Base-by-base conservation (phyloP, 2,888 invertebrate species). In the Drosophila formosana region DNA sequence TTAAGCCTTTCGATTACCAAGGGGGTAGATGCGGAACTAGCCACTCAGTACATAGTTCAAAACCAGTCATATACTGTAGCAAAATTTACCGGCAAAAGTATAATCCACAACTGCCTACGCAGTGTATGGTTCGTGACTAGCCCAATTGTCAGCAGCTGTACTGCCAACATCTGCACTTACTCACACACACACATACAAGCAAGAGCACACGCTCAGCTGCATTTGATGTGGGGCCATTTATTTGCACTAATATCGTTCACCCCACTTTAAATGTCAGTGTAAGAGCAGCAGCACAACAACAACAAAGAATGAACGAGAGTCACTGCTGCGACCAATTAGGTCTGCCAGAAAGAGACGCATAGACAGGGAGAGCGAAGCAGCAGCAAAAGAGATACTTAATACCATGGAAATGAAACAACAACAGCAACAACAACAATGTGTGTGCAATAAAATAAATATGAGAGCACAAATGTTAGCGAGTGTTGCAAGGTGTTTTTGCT, bases 211-310 rank as follows among this genome's bases (percentile, higher is more conserved):
- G 13, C 51, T 53, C 84, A 83, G 82, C 72, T 88, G 89, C 89
- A 80, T 72, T 85, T 82, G 82, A 70, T 80, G 72, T 71, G 61
- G 88, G 81, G 73, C 78, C 81, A 87, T 68, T 85, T 88, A 85
- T 89, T 85, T 88, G 83, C 86, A 73, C 89, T 85, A 85, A 90
- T 89, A 86, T 89, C 84, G 79, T 86, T 86, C 85, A 89, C 85
- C 85, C 85, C 85, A 86, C 90, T 86, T 83, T 69, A 86, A 89
- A 89, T 89, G 90, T 88, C 85, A 89, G 89, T 76, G 69, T 73
- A 61, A 66, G 55, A 62, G 63, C 50, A 69, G 37, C 69, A 70
- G 37, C n/a, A 49, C 71, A 71, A 57, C 70, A 69, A 66, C 55
- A 74, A 60, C 61, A 55, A 56, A 52, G 55, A 47, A 56, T 68